Conservation (phyloP, 2,888 invertebrate genomes). For the Melinaea menophilus region DNA sequence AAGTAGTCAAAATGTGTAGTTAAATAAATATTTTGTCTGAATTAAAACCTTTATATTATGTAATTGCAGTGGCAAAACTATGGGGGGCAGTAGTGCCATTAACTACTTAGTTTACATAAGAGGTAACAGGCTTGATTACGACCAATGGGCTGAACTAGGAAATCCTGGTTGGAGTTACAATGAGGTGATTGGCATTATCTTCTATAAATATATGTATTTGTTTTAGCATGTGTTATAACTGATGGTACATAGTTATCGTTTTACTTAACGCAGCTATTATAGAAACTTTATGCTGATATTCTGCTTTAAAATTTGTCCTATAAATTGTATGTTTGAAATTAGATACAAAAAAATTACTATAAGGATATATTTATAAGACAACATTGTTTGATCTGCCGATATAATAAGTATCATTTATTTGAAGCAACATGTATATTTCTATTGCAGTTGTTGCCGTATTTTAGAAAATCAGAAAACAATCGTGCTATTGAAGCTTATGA, state of each 20-base stretch:
- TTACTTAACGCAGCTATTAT: too few relatives aligned
- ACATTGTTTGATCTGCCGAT: too few relatives aligned
- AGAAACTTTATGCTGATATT: too few relatives aligned
- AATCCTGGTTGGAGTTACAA: slow-evolving; percentile 81
- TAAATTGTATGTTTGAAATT: too few relatives aligned
- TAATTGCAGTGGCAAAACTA: slow-evolving; percentile 77
- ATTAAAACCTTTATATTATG: background rate
- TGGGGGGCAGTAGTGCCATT: slow-evolving; percentile 82
- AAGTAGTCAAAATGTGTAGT: too few relatives aligned
- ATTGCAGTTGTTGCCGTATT: too few relatives aligned
- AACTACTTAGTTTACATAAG: slow-evolving; percentile 79
- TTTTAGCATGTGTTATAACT: background rate
- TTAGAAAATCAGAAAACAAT: too few relatives aligned
- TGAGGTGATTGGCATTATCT: slow-evolving; percentile 51
- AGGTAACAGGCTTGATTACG: slow-evolving; percentile 70
- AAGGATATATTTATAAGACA: slow-evolving; percentile 13
- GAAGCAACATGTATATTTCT: too few relatives aligned
- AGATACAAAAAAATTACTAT: background rate
- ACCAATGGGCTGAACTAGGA: slow-evolving; percentile 80
- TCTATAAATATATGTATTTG: background rate
- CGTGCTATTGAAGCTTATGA: too few relatives aligned
- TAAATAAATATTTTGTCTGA: too few relatives aligned
- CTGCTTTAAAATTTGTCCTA: too few relatives aligned
- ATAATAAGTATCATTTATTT: too few relatives aligned
- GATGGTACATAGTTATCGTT: background rate